Evolutionary conservation across 2,113 vertebrate genomes (phyloP), one percentile per base, ranked within the genome.

Genomic region (Rhynchomys soricoides): DNA sequence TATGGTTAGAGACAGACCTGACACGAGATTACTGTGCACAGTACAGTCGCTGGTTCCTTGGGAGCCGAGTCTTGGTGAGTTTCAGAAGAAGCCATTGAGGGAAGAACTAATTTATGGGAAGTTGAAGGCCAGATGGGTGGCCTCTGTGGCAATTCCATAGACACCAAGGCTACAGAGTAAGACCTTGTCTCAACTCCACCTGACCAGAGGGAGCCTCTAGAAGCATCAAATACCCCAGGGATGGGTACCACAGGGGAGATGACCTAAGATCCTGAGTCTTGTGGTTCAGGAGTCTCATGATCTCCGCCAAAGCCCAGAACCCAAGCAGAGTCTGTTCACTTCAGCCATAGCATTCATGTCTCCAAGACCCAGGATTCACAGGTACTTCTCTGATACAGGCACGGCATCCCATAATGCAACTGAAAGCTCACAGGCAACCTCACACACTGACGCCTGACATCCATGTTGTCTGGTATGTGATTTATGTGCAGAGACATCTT

Each of bases 131-230:
- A 37, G n/a, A 52, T 3, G 64, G n/a, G 86, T 70, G 21, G 21
- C 64, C 85, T 37, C 1, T 24, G 9, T 8, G n/a, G 43, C 19
- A 52, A 70, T 24, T 50, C 64, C 45, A n/a, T 5, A 16, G 21
- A 34, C 64, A 50, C 45, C 45, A 52, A 50, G 31, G 45, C 31
- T 70, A 50, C 22, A 70, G 64, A 70, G 64, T 52, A 68, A 52
- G 64, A 52, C 64, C 19, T 21, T 70, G 43, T 68, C 62, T 86
- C 83, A 86, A 37, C 43, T 34, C 37, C 9, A 11, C 48, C n/a
- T 43, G 57, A n/a, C 83, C 43, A 95, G 96, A 93, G 87, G 70
- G 83, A 78, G 43, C 57, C 62, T 52, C 85, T 73, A 77, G 29
- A 37, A 45, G n/a, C 24, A n/a, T 50, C 88, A 77, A 43, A 34